Conservation (phyloP, 2,113 vertebrate species). For the Sorex fumeus region DNA sequence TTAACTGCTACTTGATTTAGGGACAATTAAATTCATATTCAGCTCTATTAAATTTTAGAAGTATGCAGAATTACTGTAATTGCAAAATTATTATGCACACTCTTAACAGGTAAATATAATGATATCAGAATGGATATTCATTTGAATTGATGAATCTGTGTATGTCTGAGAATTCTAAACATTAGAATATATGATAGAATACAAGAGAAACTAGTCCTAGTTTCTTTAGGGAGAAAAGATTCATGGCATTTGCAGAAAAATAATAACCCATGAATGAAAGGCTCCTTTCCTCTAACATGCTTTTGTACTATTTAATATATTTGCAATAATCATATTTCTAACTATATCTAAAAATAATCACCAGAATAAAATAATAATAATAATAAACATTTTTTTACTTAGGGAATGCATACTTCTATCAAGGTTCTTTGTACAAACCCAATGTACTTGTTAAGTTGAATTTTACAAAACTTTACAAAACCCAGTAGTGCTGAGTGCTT, state of each 20-base stretch:
- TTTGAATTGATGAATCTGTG: slow-evolving; percentile 62
- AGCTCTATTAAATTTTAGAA: slow-evolving; percentile 46
- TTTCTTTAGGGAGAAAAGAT: neutral
- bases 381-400: neutral
- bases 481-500: too few species aligned
- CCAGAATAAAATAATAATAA: neutral
- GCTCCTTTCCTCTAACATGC: neutral
- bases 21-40: slow-evolving; percentile 1
- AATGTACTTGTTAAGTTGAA: too few species aligned
- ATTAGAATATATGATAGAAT: neutral
- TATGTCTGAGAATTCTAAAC: slow-evolving; percentile 17
- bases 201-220: neutral
- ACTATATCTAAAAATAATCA: neutral
- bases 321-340: neutral
- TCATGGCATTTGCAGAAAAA: neutral
- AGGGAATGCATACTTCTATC: neutral
- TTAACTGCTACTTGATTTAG: neutral
- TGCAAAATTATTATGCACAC: slow-evolving; percentile 50
- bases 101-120: slow-evolving; percentile 43
- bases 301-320: neutral
- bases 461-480: too few species aligned
- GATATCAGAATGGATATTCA: slow-evolving; percentile 60
- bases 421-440: neutral
- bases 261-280: neutral
- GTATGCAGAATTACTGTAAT: slow-evolving; percentile 6